Conservation (phyloP, 2,888 invertebrate species). For the Metalampra italica region DNA sequence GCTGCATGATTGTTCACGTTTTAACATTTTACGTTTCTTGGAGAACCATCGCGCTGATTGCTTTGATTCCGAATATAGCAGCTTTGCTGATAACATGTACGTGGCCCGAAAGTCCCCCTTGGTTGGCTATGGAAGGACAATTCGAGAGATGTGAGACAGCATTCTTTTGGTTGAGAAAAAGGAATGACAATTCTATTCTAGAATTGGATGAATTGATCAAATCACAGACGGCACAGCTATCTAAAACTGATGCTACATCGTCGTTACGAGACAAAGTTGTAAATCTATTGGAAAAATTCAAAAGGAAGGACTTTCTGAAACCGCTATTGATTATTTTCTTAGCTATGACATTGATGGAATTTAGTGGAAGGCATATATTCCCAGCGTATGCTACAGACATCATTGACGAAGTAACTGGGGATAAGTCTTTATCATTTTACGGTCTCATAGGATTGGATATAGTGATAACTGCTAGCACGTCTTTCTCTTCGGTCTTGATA, state of each 20-base stretch:
- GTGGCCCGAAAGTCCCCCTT: conserved; percentile 81
- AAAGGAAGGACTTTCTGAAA: conserved; percentile 22
- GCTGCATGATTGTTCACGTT: conserved; percentile 36
- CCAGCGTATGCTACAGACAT: conserved; percentile 36
- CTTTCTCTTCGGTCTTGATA: conserved; percentile 19
- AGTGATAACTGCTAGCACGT: conserved; percentile 22
- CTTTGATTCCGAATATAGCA: conserved; percentile 30
- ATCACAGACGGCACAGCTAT: background rate
- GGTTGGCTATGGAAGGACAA: conserved; percentile 78
- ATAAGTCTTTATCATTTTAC: conserved; percentile 20
- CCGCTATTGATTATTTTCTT: conserved; percentile 26
- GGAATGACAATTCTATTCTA: conserved; percentile 30
- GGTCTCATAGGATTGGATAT: conserved; percentile 32
- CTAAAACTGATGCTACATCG: background rate
- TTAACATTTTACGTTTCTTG: conserved; percentile 35
- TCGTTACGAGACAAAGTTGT: conserved; percentile 4
- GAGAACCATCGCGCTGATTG: conserved; percentile 37
- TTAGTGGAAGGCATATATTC: conserved; percentile 32
- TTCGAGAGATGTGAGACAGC: conserved; percentile 72
- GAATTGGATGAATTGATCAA: conserved; percentile 40
- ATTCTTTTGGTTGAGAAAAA: conserved; percentile 77
- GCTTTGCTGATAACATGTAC: conserved; percentile 47
- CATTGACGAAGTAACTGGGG: conserved; percentile 25
- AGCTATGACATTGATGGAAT: conserved; percentile 25
- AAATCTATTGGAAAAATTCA: conserved; percentile 18